phyloP scores from a whole-genome alignment of 2,797 vertebrate species.

The Malurus leucopterus region DNA sequence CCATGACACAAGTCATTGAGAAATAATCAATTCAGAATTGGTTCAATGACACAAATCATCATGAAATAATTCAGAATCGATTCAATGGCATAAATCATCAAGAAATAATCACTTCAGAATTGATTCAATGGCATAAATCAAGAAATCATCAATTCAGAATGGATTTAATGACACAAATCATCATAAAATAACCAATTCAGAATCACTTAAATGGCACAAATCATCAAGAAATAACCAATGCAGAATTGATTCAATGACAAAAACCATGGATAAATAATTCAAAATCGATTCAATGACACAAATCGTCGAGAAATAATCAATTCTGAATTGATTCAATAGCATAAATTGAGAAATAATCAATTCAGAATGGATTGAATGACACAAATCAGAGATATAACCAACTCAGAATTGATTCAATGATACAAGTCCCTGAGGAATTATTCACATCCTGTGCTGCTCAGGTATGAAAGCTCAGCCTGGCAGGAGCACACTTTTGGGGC shows the following conservation, averaged over 20 bases:
- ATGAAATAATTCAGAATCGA: background rate
- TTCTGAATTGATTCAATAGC: background rate
- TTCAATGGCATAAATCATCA: background rate
- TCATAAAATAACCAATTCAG: rapidly evolving
- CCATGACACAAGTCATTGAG: background rate
- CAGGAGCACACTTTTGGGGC: background rate
- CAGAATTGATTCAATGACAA: background rate
- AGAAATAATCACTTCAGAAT: background rate
- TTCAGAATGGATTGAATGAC: background rate
- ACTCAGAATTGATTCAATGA: background rate
- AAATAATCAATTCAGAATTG: background rate
- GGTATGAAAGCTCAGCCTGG: background rate
- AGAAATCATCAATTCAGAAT: background rate
- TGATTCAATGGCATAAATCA: background rate
- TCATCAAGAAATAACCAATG: background rate
- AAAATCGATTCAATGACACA: background rate
- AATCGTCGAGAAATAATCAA: no score
- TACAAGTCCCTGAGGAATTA: background rate
- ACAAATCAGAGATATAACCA: background rate
- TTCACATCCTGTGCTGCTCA: background rate
- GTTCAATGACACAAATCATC: background rate
- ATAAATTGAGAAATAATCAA: background rate
- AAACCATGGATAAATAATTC: background rate
- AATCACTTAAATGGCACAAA: background rate
- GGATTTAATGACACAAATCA: background rate